Percentiles rank a stretch among this genome's conserved stretches.
phyloP scores from a whole-genome alignment of 2,797 vertebrate species.

The Poliocrania exsul region DNA sequence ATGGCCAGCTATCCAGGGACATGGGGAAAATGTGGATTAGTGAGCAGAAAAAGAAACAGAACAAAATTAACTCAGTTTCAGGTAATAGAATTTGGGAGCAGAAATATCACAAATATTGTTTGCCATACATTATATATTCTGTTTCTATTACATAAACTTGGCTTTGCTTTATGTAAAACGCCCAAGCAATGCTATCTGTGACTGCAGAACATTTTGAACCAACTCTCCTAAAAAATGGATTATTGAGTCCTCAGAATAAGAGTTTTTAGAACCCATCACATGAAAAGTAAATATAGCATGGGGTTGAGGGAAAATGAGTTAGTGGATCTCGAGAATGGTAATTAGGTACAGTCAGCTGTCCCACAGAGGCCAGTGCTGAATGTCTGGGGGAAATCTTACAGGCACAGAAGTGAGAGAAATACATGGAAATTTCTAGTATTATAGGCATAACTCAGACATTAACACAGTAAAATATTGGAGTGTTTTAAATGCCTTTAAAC shows the following conservation, averaged over 20 bases:
- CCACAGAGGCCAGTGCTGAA: not conserved
- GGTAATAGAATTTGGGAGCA: not conserved
- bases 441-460: not conserved
- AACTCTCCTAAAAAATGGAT: not conserved
- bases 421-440: not conserved
- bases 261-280: not conserved
- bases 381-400: not conserved
- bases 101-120: not conserved
- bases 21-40: not conserved
- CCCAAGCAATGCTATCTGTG: not conserved
- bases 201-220: not conserved
- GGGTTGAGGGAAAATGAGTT: not conserved
- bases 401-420: not conserved
- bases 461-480: not conserved
- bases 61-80: not conserved
- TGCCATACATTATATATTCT: not conserved
- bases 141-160: not conserved
- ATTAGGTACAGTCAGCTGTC: not conserved
- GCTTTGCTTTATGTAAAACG: not conserved
- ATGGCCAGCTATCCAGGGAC: not conserved
- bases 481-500: not conserved
- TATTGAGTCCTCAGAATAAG: not conserved
- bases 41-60: not conserved
- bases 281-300: not conserved
- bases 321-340: not conserved